Evolutionary conservation across 1,140 invertebrate species (phyloP).

Genomic region (Solenopsis invicta): DNA sequence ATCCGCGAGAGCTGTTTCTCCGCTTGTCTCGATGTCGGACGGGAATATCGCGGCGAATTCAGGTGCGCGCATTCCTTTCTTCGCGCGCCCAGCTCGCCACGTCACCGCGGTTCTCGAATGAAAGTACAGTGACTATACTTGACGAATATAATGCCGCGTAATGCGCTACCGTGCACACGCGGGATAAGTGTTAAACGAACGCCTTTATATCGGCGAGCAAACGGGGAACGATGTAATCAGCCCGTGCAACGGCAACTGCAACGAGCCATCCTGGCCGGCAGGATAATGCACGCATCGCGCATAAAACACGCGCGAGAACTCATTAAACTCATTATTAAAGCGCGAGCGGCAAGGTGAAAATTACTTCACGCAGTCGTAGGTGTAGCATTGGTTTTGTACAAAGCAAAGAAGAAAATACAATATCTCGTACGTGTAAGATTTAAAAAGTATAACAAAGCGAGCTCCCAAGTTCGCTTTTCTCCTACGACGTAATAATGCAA

Average conservation of each 20-base stretch:
- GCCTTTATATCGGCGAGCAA: slow-evolving; percentile 16
- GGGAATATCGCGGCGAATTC: not conserved
- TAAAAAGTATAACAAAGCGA: not conserved
- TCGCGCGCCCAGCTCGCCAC: slow-evolving; percentile 49
- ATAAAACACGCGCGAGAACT: slow-evolving; percentile 2
- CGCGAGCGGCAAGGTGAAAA: slow-evolving; percentile 19
- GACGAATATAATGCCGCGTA: slow-evolving; percentile 49
- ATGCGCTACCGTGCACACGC: slow-evolving; percentile 44
- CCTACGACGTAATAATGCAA: not conserved
- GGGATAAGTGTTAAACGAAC: slow-evolving; percentile 34
- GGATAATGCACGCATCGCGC: not conserved
- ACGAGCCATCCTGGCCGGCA: slow-evolving; percentile 10
- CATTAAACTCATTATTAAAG: slow-evolving; percentile 54
- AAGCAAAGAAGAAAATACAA: not conserved
- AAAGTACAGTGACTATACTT: slow-evolving; percentile 63
- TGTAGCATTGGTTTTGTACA: not conserved
- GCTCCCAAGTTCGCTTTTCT: not conserved
- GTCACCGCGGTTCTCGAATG: slow-evolving; percentile 67
- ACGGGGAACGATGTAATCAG: slow-evolving; percentile 34
- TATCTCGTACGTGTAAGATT: not conserved
- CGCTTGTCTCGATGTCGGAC: not conserved
- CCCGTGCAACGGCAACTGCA: slow-evolving; percentile 35
- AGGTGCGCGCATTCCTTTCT: slow-evolving; percentile 40
- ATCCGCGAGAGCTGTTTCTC: not conserved
- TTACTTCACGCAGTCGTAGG: not conserved